These are phyloP conservation scores for Oxyteleia sp. DNA, from an alignment of 2,888 invertebrate genomes.

Conservation along the genomic window DNA sequence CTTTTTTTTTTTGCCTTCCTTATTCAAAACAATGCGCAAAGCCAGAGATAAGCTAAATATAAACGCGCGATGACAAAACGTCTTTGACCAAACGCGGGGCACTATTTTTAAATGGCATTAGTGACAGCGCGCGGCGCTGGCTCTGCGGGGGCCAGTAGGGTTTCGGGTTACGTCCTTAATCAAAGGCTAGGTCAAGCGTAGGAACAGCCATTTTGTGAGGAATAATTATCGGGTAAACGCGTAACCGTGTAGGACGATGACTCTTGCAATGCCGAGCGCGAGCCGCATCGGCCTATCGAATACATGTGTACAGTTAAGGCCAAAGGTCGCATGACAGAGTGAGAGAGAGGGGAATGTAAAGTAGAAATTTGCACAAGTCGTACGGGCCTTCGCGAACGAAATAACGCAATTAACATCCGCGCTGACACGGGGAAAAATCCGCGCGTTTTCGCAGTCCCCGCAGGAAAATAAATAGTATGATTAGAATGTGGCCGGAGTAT, in stretches of 20 bases:
- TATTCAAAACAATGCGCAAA: too few species aligned
- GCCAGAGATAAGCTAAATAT: too few species aligned
- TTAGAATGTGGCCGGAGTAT: background rate
- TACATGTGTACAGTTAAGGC: constrained; percentile 74
- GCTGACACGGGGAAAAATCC: background rate
- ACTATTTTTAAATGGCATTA: constrained; percentile 58
- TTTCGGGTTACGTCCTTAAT: constrained; percentile 57
- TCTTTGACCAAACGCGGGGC: background rate
- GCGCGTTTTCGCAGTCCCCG: background rate
- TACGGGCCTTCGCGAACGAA: constrained; percentile 54
- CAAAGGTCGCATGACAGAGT: constrained; percentile 71
- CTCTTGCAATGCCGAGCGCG: constrained; percentile 64
- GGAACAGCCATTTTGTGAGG: constrained; percentile 61
- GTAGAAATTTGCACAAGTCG: constrained; percentile 72
- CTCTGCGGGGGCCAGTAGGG: constrained; percentile 17
- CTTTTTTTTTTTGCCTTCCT: too few species aligned
- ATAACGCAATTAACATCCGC: constrained; percentile 42
- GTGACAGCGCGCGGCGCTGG: constrained; percentile 41
- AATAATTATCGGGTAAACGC: constrained; percentile 72
- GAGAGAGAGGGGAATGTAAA: constrained; percentile 74
- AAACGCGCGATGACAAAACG: background rate
- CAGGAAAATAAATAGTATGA: background rate
- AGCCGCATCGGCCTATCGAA: constrained; percentile 66
- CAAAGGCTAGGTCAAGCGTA: constrained; percentile 62
- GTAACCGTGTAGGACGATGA: constrained; percentile 72